Base-by-base conservation (phyloP, 2,113 vertebrate species). In the Calidris pygmaea region DNA sequence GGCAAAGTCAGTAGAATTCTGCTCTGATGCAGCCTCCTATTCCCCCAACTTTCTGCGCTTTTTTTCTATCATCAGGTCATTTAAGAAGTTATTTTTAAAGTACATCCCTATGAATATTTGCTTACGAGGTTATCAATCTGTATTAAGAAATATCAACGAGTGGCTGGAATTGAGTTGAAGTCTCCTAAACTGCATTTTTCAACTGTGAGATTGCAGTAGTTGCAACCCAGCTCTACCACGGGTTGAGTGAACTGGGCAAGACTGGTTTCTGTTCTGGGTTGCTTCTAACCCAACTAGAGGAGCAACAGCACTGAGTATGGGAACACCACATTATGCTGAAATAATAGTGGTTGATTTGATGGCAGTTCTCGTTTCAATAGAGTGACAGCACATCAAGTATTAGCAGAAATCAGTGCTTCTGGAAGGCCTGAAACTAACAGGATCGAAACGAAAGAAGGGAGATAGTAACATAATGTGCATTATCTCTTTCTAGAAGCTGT, bases 201-300 rank as follows among this genome's bases (percentile, higher is more conserved):
- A 30, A 1, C 19, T 48, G 10, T 27, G 50, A 73, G 37, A 48
- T 16, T 26, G n/a, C 4, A 3, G 4, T n/a, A 48, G 6, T 21
- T 1, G 1, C 17, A 59, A 24, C 16, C 21, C 9, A 39, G 1
- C 9, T 72, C 12, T 79, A 8, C 14, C 11, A 1, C 2, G 3
- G 39, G 12, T 17, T 20, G 14, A 50, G 24, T 41, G 16, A 60
- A 12, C 11, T 34, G 14, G 53, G 15, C 13, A 41, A 34, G 70
- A 39, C 30, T 66, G 39, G 5, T 41, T 75, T 73, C 14, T 66
- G 7, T n/a, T 78, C 16, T 0, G 2, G 1, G 5, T 68, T 83
- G 30, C 32, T 39, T 83, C 27, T 55, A 10, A 29, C 41, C 37
- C 37, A 26, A 59, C 26, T 12, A 20, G 4, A 27, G 48, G 35